Evolutionary conservation across 2,797 vertebrate species (phyloP), one percentile per base, ranked within the genome.

Genomic region (Pseudotriccus pelzelni): DNA sequence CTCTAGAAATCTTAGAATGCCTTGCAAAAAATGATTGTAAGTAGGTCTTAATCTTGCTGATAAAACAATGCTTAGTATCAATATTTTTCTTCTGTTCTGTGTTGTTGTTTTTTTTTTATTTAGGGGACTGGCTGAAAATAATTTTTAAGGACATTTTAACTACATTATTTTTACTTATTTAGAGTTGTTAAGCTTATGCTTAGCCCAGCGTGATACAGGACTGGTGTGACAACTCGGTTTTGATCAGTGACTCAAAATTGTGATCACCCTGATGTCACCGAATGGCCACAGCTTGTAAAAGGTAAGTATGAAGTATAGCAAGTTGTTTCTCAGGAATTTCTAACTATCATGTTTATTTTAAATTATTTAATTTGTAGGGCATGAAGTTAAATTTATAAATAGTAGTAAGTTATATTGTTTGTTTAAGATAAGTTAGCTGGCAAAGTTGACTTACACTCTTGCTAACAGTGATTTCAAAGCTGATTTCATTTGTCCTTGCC

Each of bases 211-310:
- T 95, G 97, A 96, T 93, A 89, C 96, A 97, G 95, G 94, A 97
- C 94, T 97, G 96, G 96, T 97, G 97, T 88, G 62, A 96, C 96
- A 96, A 93, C 97, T 96, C 73, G 6, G 95, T 98, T 97, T 98
- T 97, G 97, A 98, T 97, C 98, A 98, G 97, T 98, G 97, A 97
- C 95, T 98, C 97, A 98, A 96, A 97, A 97, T 96, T 97, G 98
- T 98, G 97, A 97, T 98, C 98, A 98, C 98, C 97, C 97, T 97
- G 97, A 98, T 98, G 98, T 98, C 98, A 98, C 97, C 98, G 97
- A 98, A 98, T 98, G 98, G 98, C 98, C 98, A 98, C 98, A 98
- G 97, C 98, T 98, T 98, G 98, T 98, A 98, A 98, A 98, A 98
- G 98, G 98, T 98, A 98, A 98, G 96, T 68, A 75, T 84, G 59